Evolutionary conservation across 2,797 vertebrate genomes (phyloP), one percentile per base, ranked within the genome.

Genomic region (Typhlichthys subterraneus): DNA sequence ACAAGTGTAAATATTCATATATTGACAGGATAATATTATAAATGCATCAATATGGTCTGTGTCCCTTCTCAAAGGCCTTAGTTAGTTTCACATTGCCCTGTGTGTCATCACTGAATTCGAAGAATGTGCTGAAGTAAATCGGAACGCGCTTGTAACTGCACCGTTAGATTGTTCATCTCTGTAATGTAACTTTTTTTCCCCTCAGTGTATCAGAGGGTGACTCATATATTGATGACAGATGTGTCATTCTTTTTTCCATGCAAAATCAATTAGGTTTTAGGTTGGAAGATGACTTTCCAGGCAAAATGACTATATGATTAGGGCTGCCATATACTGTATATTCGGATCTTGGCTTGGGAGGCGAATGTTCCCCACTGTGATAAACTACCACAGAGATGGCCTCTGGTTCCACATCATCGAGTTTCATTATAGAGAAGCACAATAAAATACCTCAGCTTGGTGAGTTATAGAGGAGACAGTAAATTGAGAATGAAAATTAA

Each of bases 351-450:
- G 85, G 86, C 80, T 42, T 42, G 38, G 38, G 2, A 81, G 80
- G 57, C 75, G 59, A 77, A 65, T 84, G 72, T 75, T 60, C 70
- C 2, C n/a, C 57, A 69, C 63, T 7, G 45, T 74, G 76, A 81
- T 90, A 89, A 91, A 88, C 65, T 76, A 82, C 57, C 1, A 12
- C 52, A 56, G 67, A 79, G 74, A 77, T 46, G 54, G 57, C 53
- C 67, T 55, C 29, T 56, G 29, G 88, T 80, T 79, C 80, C 80
- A 84, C 83, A 77, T 80, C 80, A 67, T 59, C 89, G 80, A 65
- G 61, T 86, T 89, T 89, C 76, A 89, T 88, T 66, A 79, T 73
- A 67, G 70, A 74, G 72, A 63, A 78, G 73, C 78, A 72, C 67
- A 57, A 82, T 89, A 83, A 86, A 89, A 84, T 80, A 74, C 80